Evolutionary conservation across 2,113 vertebrate species (phyloP).

Genomic region (Antigone vipio): DNA sequence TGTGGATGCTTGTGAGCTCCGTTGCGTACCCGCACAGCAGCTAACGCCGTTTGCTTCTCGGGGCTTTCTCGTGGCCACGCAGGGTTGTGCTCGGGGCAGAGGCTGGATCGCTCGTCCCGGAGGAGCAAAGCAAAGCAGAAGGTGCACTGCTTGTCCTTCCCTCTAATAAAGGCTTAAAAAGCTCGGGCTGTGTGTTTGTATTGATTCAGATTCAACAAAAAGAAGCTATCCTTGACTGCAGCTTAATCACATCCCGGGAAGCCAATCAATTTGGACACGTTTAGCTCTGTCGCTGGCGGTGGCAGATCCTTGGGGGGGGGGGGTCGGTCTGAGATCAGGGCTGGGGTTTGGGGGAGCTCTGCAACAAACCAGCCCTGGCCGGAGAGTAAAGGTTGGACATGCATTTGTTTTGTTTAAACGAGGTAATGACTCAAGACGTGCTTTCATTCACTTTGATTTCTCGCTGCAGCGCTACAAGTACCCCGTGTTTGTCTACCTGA

Average conservation of each 20-base stretch:
- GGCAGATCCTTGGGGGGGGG: not conserved
- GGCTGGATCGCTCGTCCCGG: not conserved
- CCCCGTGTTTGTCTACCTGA: not conserved
- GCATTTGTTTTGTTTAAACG: not conserved
- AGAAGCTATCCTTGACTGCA: not conserved
- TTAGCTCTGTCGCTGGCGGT: not conserved
- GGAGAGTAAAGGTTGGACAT: not conserved
- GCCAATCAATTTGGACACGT: rapidly evolving
- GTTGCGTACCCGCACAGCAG: rapidly evolving
- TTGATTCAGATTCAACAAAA: not conserved
- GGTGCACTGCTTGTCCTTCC: not conserved
- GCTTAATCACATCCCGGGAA: not conserved
- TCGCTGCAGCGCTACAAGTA: rapidly evolving
- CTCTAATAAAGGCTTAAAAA: constrained; percentile 17
- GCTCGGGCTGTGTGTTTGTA: not conserved
- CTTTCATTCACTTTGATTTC: not conserved
- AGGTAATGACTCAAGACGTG: not conserved
- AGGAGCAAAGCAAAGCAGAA: not conserved
- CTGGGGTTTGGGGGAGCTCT: not conserved
- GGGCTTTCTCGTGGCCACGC: not conserved
- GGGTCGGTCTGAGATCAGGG: not conserved
- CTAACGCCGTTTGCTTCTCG: not conserved
- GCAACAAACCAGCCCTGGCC: not conserved
- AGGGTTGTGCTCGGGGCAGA: not conserved
- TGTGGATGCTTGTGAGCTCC: not conserved